These are phyloP conservation scores for Lampris megalopsis DNA, from an alignment of 2,113 vertebrate genomes.

Conservation along the genomic window DNA sequence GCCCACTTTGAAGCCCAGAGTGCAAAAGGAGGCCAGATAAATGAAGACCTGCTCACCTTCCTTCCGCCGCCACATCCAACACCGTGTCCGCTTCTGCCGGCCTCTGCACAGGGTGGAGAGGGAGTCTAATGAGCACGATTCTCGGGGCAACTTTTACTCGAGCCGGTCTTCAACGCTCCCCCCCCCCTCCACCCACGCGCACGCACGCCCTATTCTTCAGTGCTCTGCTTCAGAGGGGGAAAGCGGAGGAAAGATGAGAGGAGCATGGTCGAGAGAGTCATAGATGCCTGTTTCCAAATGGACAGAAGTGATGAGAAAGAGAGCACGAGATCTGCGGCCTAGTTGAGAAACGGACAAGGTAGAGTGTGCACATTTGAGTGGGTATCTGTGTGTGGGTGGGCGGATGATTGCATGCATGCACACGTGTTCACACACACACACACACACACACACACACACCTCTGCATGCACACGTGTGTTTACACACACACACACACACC, in stretches of 20 bases:
- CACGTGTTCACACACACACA: too few relatives aligned
- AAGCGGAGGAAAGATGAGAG: slow-evolving; percentile 40
- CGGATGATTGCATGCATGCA: too few relatives aligned
- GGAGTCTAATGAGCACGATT: slow-evolving; percentile 69
- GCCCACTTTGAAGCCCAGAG: slow-evolving; percentile 65
- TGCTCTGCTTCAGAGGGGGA: slow-evolving; percentile 30
- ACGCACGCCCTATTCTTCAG: slow-evolving; percentile 3
- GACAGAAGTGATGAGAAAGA: slow-evolving; percentile 21
- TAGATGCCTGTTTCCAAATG: slow-evolving; percentile 51
- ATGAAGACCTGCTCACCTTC: slow-evolving; percentile 65
- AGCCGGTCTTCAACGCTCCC: slow-evolving; percentile 61
- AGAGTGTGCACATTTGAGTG: too few relatives aligned
- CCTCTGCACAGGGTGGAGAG: slow-evolving; percentile 29
- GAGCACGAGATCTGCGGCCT: slow-evolving; percentile 14
- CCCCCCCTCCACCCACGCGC: slow-evolving; percentile 32
- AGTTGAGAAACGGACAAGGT: background rate
- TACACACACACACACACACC: too few relatives aligned
- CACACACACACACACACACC: too few relatives aligned
- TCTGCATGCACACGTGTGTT: too few relatives aligned
- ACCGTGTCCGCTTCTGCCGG: slow-evolving; percentile 37
- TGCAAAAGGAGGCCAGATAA: slow-evolving; percentile 58
- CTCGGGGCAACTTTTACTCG: slow-evolving; percentile 59
- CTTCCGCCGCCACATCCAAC: slow-evolving; percentile 44
- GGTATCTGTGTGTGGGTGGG: too few relatives aligned
- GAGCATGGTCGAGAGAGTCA: slow-evolving; percentile 17